These are phyloP conservation scores for Muscina levida DNA, from an alignment of 2,888 invertebrate genomes.

Conservation along the genomic window DNA sequence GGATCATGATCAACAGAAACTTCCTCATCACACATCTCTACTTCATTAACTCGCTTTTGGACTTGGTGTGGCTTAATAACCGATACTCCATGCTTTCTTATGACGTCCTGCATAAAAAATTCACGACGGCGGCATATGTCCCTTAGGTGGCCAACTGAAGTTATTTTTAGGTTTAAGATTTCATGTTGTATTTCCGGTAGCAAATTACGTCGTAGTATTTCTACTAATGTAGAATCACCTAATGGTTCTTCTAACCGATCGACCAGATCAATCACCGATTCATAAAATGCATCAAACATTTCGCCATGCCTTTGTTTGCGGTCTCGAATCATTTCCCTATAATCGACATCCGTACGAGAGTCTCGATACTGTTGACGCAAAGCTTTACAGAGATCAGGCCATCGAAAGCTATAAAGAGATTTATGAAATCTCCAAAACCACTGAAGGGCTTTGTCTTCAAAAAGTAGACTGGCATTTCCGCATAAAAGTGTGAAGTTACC, in stretches of 20 bases:
- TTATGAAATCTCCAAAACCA: slow-evolving; percentile 4
- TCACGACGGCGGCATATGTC: slow-evolving; percentile 35
- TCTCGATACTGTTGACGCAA: slow-evolving; percentile 38
- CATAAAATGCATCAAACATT: slow-evolving; percentile 37
- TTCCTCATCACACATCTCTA: background rate
- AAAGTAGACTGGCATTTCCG: background rate
- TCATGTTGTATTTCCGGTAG: slow-evolving; percentile 16
- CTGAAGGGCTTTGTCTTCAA: background rate
- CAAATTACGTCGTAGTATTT: background rate
- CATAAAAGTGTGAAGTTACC: slow-evolving; percentile 7
- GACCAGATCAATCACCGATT: slow-evolving; percentile 8
- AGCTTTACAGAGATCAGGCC: slow-evolving; percentile 29
- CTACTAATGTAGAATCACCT: background rate
- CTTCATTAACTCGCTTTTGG: background rate
- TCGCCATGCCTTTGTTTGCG: no score
- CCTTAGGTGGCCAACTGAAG: slow-evolving; percentile 11
- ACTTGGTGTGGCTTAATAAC: background rate
- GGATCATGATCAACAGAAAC: background rate
- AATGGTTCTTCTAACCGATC: slow-evolving; percentile 27
- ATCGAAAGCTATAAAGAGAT: background rate
- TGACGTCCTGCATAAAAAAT: slow-evolving; percentile 13
- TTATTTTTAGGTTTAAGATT: no score
- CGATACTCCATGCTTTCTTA: background rate
- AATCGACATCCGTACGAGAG: slow-evolving; percentile 32
- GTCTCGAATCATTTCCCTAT: slow-evolving; percentile 31